Evolutionary conservation across 53 echinoderm and acorn worm species (phyloP).

Genomic region (Patiria pectinifera): DNA sequence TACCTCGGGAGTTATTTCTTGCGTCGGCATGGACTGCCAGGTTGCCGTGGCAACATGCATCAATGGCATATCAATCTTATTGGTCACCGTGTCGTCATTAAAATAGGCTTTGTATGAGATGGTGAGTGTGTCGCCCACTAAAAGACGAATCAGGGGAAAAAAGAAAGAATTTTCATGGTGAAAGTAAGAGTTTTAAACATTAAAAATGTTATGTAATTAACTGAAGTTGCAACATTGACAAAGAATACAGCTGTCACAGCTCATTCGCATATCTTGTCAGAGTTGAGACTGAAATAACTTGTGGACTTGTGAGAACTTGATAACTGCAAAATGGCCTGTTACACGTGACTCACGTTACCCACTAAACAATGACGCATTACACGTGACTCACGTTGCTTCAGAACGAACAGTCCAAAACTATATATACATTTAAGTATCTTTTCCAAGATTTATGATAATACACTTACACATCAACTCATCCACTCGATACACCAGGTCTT

Average conservation of each 20-base stretch:
- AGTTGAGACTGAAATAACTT: no score
- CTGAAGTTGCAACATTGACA: no score
- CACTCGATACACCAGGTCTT: conserved; percentile 46
- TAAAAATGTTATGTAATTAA: no score
- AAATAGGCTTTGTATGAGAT: conserved; percentile 81
- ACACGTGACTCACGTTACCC: no score
- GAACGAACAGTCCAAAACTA: not conserved
- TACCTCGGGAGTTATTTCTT: conserved; percentile 58
- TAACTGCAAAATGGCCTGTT: no score
- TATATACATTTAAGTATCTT: no score
- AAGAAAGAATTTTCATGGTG: not conserved
- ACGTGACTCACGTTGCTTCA: not conserved
- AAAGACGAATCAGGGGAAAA: conserved; percentile 9
- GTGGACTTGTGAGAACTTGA: no score
- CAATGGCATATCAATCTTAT: conserved; percentile 49
- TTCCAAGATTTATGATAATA: not conserved
- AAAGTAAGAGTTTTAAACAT: no score
- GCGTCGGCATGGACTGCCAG: conserved; percentile 65
- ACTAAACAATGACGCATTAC: not conserved
- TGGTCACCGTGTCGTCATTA: conserved; percentile 58
- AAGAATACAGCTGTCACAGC: no score
- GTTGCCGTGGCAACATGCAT: conserved; percentile 42
- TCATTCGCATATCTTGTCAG: no score
- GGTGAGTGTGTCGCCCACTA: conserved; percentile 80
- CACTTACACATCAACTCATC: conserved; percentile 60